Evolutionary conservation across 2,797 vertebrate species (phyloP), one percentile per base, ranked within the genome.

Genomic region (Crocodylus rhombifer): DNA sequence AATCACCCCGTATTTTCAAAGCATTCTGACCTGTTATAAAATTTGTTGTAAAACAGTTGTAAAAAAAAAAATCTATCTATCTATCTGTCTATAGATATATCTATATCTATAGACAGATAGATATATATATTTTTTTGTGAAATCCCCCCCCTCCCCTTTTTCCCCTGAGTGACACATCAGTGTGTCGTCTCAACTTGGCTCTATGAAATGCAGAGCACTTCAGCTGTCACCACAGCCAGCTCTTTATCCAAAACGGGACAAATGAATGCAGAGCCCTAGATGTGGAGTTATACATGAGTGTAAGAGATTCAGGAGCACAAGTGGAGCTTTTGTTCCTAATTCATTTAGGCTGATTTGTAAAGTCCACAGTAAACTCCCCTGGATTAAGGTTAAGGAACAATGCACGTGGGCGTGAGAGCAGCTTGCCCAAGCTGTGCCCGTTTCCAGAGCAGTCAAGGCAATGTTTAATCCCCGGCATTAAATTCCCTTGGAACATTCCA

Each of bases 401-500:
- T 0, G 51, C 87, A 82, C 11, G 63, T 11, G 28, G 5, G 42
- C 0, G 10, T 58, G 13, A 4, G 5, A 42, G 80, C 82, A 8
- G 21, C 56, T 25, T 81, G 79, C 91, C 62, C 20, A 1, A 3
- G 62, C 81, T 10, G 36, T 4, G 79, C 77, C 14, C 6, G 13
- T 82, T 89, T 91, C 88, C 92, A 91, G 92, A 74, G 57, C 88
- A 88, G 88, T 13, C 88, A 56, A 88, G 78, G 90, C 84, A 93
- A 76, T 84, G 75, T 93, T 71, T 77, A 82, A 93, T 90, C 90
- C 89, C 77, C 77, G 33, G 82, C 4, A 12, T 81, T 89, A 7
- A 0, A 65, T 25, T 83, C 86, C 85, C 74, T n/a, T 36, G 90
- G 88, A 93, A 71, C 84, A 74, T 1, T 67, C 18, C 30, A 67